phyloP scores from a whole-genome alignment of 2,113 vertebrate genomes.

The Grus americana region DNA sequence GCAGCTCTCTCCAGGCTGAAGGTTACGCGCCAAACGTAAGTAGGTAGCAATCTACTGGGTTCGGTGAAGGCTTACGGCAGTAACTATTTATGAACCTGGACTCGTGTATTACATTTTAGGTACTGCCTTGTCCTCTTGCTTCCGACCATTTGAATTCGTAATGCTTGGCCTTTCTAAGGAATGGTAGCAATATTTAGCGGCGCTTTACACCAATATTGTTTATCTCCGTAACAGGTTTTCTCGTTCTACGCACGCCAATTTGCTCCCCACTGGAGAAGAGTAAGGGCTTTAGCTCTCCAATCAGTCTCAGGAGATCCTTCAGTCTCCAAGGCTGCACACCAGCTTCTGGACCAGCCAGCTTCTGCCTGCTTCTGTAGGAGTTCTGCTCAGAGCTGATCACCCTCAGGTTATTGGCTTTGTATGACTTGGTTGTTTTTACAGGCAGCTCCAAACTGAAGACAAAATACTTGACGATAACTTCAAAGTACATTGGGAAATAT shows the following conservation, averaged over 20 bases:
- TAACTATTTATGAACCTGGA: background rate
- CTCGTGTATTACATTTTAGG: background rate
- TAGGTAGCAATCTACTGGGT: background rate
- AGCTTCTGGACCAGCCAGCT: background rate
- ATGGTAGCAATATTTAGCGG: background rate
- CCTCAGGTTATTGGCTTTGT: background rate
- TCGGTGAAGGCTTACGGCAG: background rate
- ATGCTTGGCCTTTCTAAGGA: background rate
- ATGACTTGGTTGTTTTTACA: background rate
- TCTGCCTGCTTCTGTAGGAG: background rate
- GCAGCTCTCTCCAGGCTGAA: background rate
- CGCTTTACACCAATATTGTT: background rate
- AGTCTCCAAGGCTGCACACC: background rate
- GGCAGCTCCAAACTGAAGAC: background rate
- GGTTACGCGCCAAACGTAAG: background rate
- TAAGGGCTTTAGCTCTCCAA: background rate
- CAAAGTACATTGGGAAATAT: background rate
- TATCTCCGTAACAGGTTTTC: background rate
- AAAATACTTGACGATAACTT: background rate
- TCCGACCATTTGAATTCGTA: background rate
- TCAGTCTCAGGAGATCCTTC: background rate
- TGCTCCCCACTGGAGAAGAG: background rate
- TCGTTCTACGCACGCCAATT: background rate
- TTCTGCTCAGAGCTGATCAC: background rate
- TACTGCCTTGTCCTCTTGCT: background rate